Conservation (phyloP, 2,888 invertebrate species). For the Acrobasis suavella region DNA sequence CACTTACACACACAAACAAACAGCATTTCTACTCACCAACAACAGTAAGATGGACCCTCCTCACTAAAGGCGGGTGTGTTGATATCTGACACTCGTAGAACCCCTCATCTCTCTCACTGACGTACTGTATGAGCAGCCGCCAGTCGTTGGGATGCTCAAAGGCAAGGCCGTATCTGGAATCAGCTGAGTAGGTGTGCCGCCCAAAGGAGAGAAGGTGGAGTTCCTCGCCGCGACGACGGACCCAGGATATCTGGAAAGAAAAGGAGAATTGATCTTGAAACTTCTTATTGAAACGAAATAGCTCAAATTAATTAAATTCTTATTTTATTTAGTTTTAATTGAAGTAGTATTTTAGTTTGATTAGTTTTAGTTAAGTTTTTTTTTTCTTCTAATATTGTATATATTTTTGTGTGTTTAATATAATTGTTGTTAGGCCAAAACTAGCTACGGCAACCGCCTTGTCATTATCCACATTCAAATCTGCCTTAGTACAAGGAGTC, state of each 20-base stretch:
- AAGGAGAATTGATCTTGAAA: background rate
- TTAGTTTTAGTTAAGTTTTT: no score
- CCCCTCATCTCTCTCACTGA: slow-evolving; percentile 89
- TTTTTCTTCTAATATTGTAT: no score
- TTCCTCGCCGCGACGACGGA: slow-evolving; percentile 85
- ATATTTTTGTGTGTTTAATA: no score
- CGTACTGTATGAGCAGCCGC: slow-evolving; percentile 88
- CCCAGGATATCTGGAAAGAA: slow-evolving; percentile 84
- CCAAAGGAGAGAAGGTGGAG: slow-evolving; percentile 87
- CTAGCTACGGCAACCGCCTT: no score
- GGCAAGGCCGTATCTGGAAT: slow-evolving; percentile 86
- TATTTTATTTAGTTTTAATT: no score
- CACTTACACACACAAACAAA: no score
- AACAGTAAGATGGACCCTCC: slow-evolving; percentile 86
- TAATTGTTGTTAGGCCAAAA: no score
- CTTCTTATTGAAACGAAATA: no score
- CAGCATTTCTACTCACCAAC: slow-evolving; percentile 83
- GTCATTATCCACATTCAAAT: no score
- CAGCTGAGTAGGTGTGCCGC: slow-evolving; percentile 84
- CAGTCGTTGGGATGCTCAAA: slow-evolving; percentile 89
- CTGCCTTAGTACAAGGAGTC: no score
- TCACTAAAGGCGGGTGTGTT: slow-evolving; percentile 88
- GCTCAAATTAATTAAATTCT: no score
- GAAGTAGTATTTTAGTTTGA: no score
- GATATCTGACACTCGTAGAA: slow-evolving; percentile 91